Conservation (phyloP, 1,140 invertebrate genomes). For the Calycopis cecrops region DNA sequence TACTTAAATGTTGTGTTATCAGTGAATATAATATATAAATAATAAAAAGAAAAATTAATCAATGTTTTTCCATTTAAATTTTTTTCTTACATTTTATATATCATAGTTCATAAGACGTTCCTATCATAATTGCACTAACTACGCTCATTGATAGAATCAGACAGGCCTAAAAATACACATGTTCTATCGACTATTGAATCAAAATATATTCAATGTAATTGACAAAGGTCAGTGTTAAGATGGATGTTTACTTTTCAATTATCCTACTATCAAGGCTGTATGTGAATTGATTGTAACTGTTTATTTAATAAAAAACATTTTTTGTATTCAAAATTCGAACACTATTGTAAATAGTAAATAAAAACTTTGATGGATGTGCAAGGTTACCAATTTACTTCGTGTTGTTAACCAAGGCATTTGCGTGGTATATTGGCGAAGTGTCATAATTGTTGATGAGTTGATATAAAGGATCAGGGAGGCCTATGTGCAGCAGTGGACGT, state of each 20-base stretch:
- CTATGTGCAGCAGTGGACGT: too few species aligned
- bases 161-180: neutral
- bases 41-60: too few species aligned
- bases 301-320: conserved; percentile 3
- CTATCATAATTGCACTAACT: neutral
- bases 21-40: too few species aligned
- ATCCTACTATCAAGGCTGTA: conserved; percentile 46
- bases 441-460: too few species aligned
- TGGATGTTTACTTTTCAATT: conserved; percentile 58
- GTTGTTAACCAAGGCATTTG: too few species aligned
- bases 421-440: too few species aligned
- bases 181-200: conserved; percentile 22
- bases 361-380: neutral
- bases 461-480: too few species aligned
- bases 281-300: conserved; percentile 16
- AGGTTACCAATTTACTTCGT: too few species aligned
- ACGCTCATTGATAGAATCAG: neutral
- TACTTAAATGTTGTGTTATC: too few species aligned
- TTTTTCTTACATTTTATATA: neutral
- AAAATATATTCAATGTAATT: conserved; percentile 41
- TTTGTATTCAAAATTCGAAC: conserved; percentile 1
- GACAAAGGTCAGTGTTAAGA: conserved; percentile 53
- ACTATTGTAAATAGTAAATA: neutral
- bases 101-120: neutral
- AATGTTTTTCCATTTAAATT: too few species aligned